phyloP scores from a whole-genome alignment of 2,113 vertebrate genomes.

The Accipiter cooperii region DNA sequence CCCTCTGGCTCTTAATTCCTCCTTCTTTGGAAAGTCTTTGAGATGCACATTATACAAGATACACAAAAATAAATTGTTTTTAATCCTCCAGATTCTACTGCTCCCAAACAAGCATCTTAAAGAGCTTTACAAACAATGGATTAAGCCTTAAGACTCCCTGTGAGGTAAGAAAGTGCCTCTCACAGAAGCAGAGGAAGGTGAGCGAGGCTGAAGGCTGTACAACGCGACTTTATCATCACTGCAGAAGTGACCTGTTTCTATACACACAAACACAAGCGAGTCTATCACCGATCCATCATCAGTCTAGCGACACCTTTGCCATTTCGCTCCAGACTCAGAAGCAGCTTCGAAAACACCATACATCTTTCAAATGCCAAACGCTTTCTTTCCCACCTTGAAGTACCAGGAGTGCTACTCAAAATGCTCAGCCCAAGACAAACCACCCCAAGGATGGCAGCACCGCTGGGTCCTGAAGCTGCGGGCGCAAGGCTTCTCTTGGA shows the following conservation, averaged over 20 bases:
- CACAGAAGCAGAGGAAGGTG: background rate
- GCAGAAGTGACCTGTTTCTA: background rate
- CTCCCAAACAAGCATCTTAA: conserved; percentile 55
- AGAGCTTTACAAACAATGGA: conserved; percentile 63
- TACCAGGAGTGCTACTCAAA: background rate
- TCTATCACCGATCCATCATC: rapidly evolving
- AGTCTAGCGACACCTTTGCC: background rate
- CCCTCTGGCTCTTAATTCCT: background rate
- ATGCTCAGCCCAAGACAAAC: background rate
- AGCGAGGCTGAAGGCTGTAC: background rate
- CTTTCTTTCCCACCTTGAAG: background rate
- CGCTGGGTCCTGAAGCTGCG: rapidly evolving
- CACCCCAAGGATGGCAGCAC: rapidly evolving
- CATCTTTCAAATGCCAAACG: background rate
- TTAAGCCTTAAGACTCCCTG: conserved; percentile 38
- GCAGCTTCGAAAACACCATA: background rate
- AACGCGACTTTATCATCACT: rapidly evolving
- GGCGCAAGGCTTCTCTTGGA: rapidly evolving
- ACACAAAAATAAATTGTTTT: conserved; percentile 53
- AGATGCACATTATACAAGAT: conserved; percentile 29
- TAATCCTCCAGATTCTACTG: conserved; percentile 52
- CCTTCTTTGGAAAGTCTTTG: background rate
- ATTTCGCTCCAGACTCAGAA: background rate
- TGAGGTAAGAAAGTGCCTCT: background rate
- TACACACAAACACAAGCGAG: rapidly evolving